Evolutionary conservation across 2,797 vertebrate genomes (phyloP).

Genomic region (Amblyraja radiata): DNA sequence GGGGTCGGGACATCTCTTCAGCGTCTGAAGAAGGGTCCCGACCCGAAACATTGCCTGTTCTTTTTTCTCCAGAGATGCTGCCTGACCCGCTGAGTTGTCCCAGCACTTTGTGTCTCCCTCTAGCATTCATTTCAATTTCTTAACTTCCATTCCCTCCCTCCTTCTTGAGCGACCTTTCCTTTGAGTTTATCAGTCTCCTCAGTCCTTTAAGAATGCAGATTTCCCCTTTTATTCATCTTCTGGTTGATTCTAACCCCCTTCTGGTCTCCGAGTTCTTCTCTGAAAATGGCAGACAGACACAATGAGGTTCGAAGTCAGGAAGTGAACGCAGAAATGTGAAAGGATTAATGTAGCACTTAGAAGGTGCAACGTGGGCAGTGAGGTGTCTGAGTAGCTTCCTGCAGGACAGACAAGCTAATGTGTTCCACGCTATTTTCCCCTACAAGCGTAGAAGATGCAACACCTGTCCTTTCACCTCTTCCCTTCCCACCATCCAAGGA

Average conservation of each 20-base stretch:
- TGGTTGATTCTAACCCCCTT: neutral
- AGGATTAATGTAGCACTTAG: neutral
- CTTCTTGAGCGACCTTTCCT: neutral
- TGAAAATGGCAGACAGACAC: neutral
- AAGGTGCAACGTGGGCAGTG: neutral
- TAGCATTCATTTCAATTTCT: neutral
- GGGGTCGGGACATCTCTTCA: too few species aligned
- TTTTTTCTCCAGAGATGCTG: too few species aligned
- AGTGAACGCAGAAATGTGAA: neutral
- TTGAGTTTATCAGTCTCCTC: neutral
- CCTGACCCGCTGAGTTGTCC: too few species aligned
- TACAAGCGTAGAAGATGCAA: too few species aligned
- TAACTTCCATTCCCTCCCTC: neutral
- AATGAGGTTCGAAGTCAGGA: neutral
- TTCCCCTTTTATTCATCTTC: neutral
- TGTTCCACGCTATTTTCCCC: too few species aligned
- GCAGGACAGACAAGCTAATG: neutral
- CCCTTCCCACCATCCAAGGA: too few species aligned
- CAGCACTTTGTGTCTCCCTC: too few species aligned
- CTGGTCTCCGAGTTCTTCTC: neutral
- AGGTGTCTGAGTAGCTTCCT: neutral
- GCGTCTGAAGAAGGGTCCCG: too few species aligned
- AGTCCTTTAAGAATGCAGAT: neutral
- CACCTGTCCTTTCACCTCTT: too few species aligned
- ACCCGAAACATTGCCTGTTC: too few species aligned